Evolutionary conservation across 2,888 invertebrate genomes (phyloP).

Genomic region (Cephus runcator): DNA sequence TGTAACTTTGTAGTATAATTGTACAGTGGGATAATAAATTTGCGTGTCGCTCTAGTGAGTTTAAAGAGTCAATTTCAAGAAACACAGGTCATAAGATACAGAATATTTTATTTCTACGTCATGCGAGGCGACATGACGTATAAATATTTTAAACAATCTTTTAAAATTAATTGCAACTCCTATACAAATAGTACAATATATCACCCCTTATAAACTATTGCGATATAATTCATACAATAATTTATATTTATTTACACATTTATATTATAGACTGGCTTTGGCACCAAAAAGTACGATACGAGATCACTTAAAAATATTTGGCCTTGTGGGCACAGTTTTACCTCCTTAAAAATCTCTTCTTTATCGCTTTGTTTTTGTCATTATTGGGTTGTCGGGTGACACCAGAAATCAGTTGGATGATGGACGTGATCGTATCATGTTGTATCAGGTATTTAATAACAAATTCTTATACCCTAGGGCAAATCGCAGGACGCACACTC

Average conservation of each 20-base stretch:
- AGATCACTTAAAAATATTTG: slow-evolving; percentile 26
- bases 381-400: too few relatives aligned
- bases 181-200: slow-evolving; percentile 58
- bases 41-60: too few relatives aligned
- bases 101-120: slow-evolving; percentile 51
- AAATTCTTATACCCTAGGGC: too few relatives aligned
- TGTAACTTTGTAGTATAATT: too few relatives aligned
- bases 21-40: too few relatives aligned
- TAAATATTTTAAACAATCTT: slow-evolving; percentile 51
- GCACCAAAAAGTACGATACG: slow-evolving; percentile 37
- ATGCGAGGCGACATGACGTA: slow-evolving; percentile 47
- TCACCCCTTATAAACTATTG: slow-evolving; percentile 28
- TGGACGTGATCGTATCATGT: too few relatives aligned
- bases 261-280: slow-evolving; percentile 45
- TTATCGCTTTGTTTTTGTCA: not conserved
- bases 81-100: slow-evolving; percentile 28
- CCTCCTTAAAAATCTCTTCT: slow-evolving; percentile 8
- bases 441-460: too few relatives aligned
- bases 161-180: slow-evolving; percentile 56
- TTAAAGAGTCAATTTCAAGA: too few relatives aligned
- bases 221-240: slow-evolving; percentile 32
- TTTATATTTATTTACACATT: slow-evolving; percentile 52
- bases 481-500: too few relatives aligned
- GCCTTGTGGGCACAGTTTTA: slow-evolving; percentile 14
- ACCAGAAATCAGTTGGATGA: too few relatives aligned